phyloP scores from a whole-genome alignment of 2,888 invertebrate genomes.

The Hypsopygia costalis region DNA sequence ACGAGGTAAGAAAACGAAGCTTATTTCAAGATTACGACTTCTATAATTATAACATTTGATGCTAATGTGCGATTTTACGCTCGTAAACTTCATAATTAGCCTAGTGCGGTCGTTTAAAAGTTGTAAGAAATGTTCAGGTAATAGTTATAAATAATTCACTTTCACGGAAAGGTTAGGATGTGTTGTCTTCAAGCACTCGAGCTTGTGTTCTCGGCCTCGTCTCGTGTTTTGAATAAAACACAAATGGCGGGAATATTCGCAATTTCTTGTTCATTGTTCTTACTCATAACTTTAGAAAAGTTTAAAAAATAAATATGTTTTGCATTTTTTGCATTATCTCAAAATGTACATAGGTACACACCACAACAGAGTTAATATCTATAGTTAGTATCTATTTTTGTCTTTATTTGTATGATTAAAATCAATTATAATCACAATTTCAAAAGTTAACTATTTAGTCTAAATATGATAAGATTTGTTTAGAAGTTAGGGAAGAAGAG shows the following conservation, averaged over 20 bases:
- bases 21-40: slow-evolving; percentile 58
- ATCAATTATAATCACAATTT: too few relatives aligned
- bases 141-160: slow-evolving; percentile 70
- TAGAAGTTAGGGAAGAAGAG: too few relatives aligned
- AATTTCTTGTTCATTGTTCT: neutral
- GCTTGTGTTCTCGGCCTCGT: slow-evolving; percentile 8
- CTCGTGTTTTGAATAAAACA: slow-evolving; percentile 1
- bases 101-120: slow-evolving; percentile 24
- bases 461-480: too few relatives aligned
- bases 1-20: slow-evolving; percentile 77
- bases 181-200: slow-evolving; percentile 39
- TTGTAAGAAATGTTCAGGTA: slow-evolving; percentile 38
- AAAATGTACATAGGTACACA: too few relatives aligned
- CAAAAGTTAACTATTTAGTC: too few relatives aligned
- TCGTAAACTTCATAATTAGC: slow-evolving; percentile 32
- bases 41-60: slow-evolving; percentile 52
- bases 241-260: slow-evolving; percentile 5
- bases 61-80: slow-evolving; percentile 30
- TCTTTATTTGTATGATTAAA: too few relatives aligned
- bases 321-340: too few relatives aligned
- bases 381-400: too few relatives aligned
- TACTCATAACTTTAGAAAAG: slow-evolving; percentile 5
- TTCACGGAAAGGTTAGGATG: slow-evolving; percentile 66
- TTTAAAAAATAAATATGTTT: too few relatives aligned
- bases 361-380: too few relatives aligned